Evolutionary conservation across 2,797 vertebrate genomes (phyloP).

Genomic region (Macropus fuliginosus): DNA sequence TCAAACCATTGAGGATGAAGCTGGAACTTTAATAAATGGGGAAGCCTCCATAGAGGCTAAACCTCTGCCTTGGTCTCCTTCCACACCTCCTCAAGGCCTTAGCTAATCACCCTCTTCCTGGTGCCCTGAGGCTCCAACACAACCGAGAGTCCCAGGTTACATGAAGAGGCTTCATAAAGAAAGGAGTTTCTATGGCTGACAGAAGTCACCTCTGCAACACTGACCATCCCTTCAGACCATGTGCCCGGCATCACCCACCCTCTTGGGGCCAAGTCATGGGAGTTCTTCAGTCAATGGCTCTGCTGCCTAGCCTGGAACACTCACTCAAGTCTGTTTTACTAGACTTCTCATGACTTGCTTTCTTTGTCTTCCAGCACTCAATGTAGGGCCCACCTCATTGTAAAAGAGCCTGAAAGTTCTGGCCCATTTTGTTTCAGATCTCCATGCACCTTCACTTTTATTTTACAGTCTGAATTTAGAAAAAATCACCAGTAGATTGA

Average conservation of each 20-base stretch:
- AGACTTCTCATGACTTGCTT: slow-evolving; percentile 86
- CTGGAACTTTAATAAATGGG: neutral
- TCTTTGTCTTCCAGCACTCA: slow-evolving; percentile 73
- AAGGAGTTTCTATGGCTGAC: slow-evolving; percentile 86
- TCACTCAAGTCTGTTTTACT: slow-evolving; percentile 93
- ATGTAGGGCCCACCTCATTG: slow-evolving; percentile 86
- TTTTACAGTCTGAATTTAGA: slow-evolving; percentile 79
- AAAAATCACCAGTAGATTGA: slow-evolving; percentile 89
- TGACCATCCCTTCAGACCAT: slow-evolving; percentile 91
- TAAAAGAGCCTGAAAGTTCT: slow-evolving; percentile 81
- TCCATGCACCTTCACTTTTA: slow-evolving; percentile 85
- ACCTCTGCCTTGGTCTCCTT: slow-evolving; percentile 78
- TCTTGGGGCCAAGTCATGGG: slow-evolving; percentile 71
- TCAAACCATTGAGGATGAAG: slow-evolving; percentile 23
- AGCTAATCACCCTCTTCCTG: slow-evolving; percentile 81
- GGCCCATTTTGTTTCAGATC: slow-evolving; percentile 81
- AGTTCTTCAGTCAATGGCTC: slow-evolving; percentile 81
- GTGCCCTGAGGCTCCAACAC: slow-evolving; percentile 84
- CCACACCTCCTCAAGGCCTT: slow-evolving; percentile 90
- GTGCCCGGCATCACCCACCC: slow-evolving; percentile 83
- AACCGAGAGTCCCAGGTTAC: slow-evolving; percentile 91
- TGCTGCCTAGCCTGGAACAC: slow-evolving; percentile 93
- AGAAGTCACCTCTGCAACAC: slow-evolving; percentile 90
- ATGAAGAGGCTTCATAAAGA: slow-evolving; percentile 93
- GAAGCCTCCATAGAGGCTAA: slow-evolving; percentile 63